Evolutionary conservation across 1,140 invertebrate genomes (phyloP).

Genomic region (Aphidius gifuensis): DNA sequence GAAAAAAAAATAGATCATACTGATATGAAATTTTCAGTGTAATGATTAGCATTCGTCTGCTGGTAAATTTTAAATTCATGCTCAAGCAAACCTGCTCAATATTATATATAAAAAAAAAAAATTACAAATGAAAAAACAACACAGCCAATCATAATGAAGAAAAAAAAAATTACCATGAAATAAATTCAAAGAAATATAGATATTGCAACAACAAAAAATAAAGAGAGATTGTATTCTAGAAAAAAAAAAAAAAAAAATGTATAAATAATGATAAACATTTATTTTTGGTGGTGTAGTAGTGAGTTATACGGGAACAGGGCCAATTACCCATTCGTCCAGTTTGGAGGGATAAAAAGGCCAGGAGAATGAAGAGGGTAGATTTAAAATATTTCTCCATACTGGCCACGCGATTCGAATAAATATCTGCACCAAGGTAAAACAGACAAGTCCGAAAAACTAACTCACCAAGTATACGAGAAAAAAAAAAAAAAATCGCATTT

Average conservation of each 20-base stretch:
- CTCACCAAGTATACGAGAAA: background rate
- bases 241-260: too few relatives aligned
- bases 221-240: too few relatives aligned
- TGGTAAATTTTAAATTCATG: background rate
- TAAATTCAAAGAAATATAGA: too few relatives aligned
- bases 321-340: slow-evolving; percentile 23
- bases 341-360: background rate
- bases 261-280: background rate
- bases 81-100: background rate
- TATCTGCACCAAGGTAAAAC: slow-evolving; percentile 9
- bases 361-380: background rate
- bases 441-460: too few relatives aligned
- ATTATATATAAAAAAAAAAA: too few relatives aligned
- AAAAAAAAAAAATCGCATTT: slow-evolving; percentile 14
- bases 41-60: background rate
- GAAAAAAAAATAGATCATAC: too few relatives aligned
- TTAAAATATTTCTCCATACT: slow-evolving; percentile 25
- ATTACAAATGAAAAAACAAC: too few relatives aligned
- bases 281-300: background rate
- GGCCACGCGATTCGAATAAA: slow-evolving; percentile 27
- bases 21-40: too few relatives aligned
- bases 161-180: too few relatives aligned
- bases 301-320: slow-evolving; percentile 20
- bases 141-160: too few relatives aligned
- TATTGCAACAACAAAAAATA: too few relatives aligned